Evolutionary conservation across 2,888 invertebrate genomes (phyloP), one percentile per base, ranked within the genome.

Genomic region (Atethmia centrago): DNA sequence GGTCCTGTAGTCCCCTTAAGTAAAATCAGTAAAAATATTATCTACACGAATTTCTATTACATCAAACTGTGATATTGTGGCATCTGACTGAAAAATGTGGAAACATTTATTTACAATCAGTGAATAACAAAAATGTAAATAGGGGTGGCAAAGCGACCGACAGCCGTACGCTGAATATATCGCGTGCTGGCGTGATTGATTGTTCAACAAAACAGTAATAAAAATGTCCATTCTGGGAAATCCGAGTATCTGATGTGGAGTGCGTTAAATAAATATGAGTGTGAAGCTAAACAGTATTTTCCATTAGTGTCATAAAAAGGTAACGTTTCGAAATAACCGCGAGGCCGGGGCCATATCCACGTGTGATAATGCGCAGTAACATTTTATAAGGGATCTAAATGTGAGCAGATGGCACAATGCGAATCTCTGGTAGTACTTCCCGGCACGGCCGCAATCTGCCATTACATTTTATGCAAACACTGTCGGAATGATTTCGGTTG

Each of bases 341-440:
- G 91, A 91, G 91, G 90, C 92, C 90, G 88, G 88, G 86, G 90
- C 93, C 90, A 89, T 93, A 94, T 93, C 92, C 95, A 94, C 93
- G 95, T 95, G 95, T 93, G 94, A 94, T 95, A 95, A 95, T 94
- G 94, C 92, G 95, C 94, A 94, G 94, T 95, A 94, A 95, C 95
- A 95, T 95, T 95, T 95, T 95, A 95, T 95, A 95, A 94, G 95
- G 95, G 95, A 94, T 95, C 94, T 93, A 92, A 94, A 95, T 95
- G 95, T 93, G 94, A 93, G 95, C 95, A 95, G 95, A 95, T 95
- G 95, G 95, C 93, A 93, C 93, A 93, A 94, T 92, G 92, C 89
- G 94, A 94, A 94, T 94, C 93, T 94, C 91, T 92, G 92, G 91
- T 90, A 91, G 93, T 92, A 93, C 93, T 92, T 91, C 92, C 91